These are phyloP conservation scores for Hesperophylax magnus DNA, from an alignment of 1,140 invertebrate genomes.

Conservation along the genomic window DNA sequence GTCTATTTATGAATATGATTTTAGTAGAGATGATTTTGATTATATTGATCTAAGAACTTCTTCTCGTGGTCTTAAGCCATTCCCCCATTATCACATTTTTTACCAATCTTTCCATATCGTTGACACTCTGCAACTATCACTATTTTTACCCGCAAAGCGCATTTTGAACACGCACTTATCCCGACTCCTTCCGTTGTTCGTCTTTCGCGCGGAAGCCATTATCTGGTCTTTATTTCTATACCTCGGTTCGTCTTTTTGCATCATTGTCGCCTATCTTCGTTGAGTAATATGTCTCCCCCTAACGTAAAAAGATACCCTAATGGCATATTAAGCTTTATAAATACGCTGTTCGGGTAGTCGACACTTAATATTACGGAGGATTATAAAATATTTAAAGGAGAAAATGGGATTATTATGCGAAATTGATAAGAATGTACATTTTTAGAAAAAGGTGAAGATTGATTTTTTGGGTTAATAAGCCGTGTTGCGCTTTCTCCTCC, in stretches of 20 bases:
- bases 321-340: slow-evolving; percentile 35
- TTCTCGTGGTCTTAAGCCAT: neutral
- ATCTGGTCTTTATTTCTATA: slow-evolving; percentile 26
- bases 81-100: neutral
- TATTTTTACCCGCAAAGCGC: slow-evolving; percentile 2
- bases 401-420: slow-evolving; percentile 10
- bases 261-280: slow-evolving; percentile 3
- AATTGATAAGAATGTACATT: neutral
- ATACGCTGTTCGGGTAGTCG: slow-evolving; percentile 6
- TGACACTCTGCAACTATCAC: neutral
- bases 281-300: slow-evolving; percentile 16
- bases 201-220: slow-evolving; percentile 30
- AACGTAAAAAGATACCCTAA: slow-evolving; percentile 26
- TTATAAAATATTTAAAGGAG: slow-evolving; percentile 5
- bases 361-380: neutral
- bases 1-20: too few relatives aligned
- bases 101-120: neutral
- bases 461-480: too few relatives aligned
- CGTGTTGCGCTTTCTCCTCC: too few relatives aligned
- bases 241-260: neutral
- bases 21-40: too few relatives aligned
- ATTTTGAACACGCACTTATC: neutral
- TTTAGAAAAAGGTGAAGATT: too few relatives aligned
- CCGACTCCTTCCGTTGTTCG: slow-evolving; percentile 11
- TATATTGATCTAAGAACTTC: too few relatives aligned